These are phyloP conservation scores for Girardinichthys multiradiatus DNA, from an alignment of 2,113 vertebrate species.

Conservation along the genomic window DNA sequence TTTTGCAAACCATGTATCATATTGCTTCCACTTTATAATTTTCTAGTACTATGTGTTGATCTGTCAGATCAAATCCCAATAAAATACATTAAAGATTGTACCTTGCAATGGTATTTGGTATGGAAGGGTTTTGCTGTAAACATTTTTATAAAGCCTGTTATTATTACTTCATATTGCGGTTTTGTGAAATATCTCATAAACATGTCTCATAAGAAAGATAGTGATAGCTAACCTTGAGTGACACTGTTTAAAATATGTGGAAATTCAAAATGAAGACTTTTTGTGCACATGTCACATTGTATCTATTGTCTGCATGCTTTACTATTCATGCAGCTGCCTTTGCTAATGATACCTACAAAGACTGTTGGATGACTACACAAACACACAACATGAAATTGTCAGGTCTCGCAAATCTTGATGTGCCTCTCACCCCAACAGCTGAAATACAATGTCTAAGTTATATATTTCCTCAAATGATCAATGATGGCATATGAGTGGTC, in stretches of 20 bases:
- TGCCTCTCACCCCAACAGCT: not conserved
- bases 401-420: too few relatives aligned
- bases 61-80: not conserved
- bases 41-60: not conserved
- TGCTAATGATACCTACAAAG: not conserved
- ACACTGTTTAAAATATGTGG: not conserved
- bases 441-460: not conserved
- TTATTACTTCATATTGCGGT: too few relatives aligned
- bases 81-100: not conserved
- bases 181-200: too few relatives aligned
- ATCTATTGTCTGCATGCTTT: not conserved
- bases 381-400: not conserved
- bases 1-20: too few relatives aligned
- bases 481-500: not conserved
- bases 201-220: too few relatives aligned
- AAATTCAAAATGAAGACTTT: not conserved
- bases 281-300: not conserved
- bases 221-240: not conserved
- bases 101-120: not conserved
- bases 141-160: not conserved
- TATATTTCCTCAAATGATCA: not conserved
- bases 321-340: too few relatives aligned
- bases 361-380: not conserved
- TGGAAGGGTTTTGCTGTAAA: not conserved
- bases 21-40: too few relatives aligned